Base-by-base conservation (phyloP, 2,888 invertebrate genomes). In the Drosophila cracens region DNA sequence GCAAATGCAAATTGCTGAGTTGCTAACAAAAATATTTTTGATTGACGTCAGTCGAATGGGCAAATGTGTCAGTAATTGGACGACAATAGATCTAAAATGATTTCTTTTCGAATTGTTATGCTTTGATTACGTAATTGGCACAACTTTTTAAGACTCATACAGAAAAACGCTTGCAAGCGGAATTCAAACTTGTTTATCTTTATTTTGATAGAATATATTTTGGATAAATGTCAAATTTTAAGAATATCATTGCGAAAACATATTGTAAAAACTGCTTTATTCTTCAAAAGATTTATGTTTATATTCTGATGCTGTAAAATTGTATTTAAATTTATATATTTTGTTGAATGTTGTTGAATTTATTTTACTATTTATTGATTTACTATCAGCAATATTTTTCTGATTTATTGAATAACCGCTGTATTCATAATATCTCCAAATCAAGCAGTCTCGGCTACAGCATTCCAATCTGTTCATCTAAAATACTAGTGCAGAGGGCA, bases 1-100 rank as follows among this genome's bases (percentile, higher is more conserved):
- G 64, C 36, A 63, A 61, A 64, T 62, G 56, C 83, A 76, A 81
- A 79, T 83, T 83, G 83, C 79, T 85, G 82, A 76, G 76, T 67
- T 29, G 27, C 69, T 56, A 65, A 54, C 33, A 38, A 27, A 38
- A n/a, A 38, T 29, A 56, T 69, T 46, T 51, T 57, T 71, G 79
- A 65, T 70, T 70, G 70, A 62, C 69, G 40, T 40, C 56, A 56
- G 53, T 54, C 25, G 56, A 69, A 69, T 65, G 59, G 56, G 61
- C 43, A 62, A 58, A 67, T 71, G 61, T 71, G 64, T 68, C 62
- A 40, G 58, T 62, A 61, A 59, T 48, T 51, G 51, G 59, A 53
- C 40, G 53, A 46, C 8, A 33, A 74, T 66, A 59, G 46, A 56
- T 49, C n/a, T 8, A 10, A 27, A 56, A 52, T 54, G 53, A 57